Conservation (phyloP, 1,140 invertebrate species). For the Colletes gigas region DNA sequence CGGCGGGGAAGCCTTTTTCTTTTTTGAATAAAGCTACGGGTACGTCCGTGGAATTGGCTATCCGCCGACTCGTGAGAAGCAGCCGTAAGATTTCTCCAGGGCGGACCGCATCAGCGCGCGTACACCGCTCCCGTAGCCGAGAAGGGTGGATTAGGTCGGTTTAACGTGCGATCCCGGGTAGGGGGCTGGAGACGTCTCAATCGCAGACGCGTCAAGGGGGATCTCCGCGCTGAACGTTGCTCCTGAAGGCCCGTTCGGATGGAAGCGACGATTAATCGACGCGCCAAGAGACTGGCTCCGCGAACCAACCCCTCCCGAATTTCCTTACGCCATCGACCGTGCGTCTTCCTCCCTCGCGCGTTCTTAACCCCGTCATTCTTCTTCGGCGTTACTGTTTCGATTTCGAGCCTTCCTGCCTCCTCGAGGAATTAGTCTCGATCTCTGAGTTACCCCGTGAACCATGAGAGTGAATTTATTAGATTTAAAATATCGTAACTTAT, state of each 20-base stretch:
- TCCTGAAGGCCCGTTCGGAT: slow-evolving; percentile 52
- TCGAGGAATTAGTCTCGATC: background rate
- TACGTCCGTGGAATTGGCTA: slow-evolving; percentile 35
- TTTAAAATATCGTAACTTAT: no score
- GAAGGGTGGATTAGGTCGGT: slow-evolving; percentile 59
- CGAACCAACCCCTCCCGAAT: background rate
- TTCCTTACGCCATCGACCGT: background rate
- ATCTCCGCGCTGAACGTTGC: slow-evolving; percentile 49
- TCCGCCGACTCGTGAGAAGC: slow-evolving; percentile 17
- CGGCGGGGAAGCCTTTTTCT: background rate
- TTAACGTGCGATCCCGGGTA: slow-evolving; percentile 56
- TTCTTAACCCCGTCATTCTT: slow-evolving; percentile 23
- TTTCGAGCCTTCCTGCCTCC: background rate
- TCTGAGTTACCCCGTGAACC: no score
- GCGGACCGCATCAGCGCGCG: background rate
- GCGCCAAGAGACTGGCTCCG: background rate
- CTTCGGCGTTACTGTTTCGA: slow-evolving; percentile 16
- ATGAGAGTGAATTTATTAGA: background rate
- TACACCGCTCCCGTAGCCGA: background rate
- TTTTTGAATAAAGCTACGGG: slow-evolving; percentile 31
- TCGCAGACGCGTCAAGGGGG: slow-evolving; percentile 60
- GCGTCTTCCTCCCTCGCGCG: background rate
- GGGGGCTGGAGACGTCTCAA: slow-evolving; percentile 56
- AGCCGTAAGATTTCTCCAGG: slow-evolving; percentile 14
- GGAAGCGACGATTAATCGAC: slow-evolving; percentile 60